phyloP scores from a whole-genome alignment of 37 sponge, comb jelly and placozoan genomes.

The Amphimedon queenslandica region DNA sequence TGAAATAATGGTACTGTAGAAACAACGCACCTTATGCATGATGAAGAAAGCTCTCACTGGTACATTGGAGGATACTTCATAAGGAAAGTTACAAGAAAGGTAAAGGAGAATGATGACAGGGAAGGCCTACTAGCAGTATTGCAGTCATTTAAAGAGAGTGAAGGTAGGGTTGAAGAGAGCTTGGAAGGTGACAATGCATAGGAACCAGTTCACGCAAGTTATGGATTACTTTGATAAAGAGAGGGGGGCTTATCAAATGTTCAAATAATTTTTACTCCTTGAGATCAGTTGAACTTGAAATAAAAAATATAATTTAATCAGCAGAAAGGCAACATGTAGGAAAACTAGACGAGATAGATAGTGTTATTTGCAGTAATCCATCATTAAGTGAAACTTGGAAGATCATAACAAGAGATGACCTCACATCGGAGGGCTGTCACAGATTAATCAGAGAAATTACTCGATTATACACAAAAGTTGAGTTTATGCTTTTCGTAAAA shows the following conservation, averaged over 20 bases:
- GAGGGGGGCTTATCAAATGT: not conserved
- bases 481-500: too few relatives aligned
- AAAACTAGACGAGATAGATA: too few relatives aligned
- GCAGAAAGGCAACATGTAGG: too few relatives aligned
- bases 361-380: too few relatives aligned
- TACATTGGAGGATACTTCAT: slow-evolving; percentile 1
- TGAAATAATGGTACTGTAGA: not conserved
- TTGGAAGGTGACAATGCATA: too few relatives aligned
- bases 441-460: too few relatives aligned
- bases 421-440: too few relatives aligned
- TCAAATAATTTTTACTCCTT: not conserved
- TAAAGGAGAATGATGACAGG: not conserved
- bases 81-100: not conserved
- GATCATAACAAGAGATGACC: too few relatives aligned
- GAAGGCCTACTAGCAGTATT: not conserved
- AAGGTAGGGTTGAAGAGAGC: not conserved
- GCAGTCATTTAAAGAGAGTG: not conserved
- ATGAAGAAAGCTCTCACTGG: not conserved
- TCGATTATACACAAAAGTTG: too few relatives aligned
- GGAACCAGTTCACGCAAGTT: not conserved
- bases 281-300: not conserved
- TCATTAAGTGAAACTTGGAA: too few relatives aligned
- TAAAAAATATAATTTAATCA: not conserved
- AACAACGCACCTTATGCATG: not conserved
- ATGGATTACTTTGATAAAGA: not conserved